Percentiles rank a stretch among this genome's conserved stretches.
Evolutionary conservation across 2,888 invertebrate species (phyloP).

Genomic region (Lasioglossum zephyrum): DNA sequence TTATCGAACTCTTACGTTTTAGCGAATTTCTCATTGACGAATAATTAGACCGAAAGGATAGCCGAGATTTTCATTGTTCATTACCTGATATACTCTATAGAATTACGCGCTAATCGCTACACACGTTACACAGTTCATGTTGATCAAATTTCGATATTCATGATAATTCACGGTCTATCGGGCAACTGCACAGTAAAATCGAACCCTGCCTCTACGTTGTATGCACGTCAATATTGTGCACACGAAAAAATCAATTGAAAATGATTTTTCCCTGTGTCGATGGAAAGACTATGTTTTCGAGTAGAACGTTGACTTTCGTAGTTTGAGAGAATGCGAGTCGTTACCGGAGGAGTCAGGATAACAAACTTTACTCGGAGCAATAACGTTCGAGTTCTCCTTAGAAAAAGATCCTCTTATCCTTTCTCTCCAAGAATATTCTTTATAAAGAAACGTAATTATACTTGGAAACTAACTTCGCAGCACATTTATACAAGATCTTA

Average conservation of each 20-base stretch:
- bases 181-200: background rate
- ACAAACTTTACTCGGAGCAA: background rate
- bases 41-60: background rate
- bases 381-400: background rate
- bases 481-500: background rate
- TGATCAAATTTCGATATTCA: background rate
- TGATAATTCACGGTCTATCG: background rate
- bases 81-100: background rate
- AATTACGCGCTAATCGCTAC: background rate
- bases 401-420: background rate
- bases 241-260: background rate
- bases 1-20: background rate
- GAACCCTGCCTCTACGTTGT: background rate
- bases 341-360: background rate
- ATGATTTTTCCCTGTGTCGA: too few relatives aligned
- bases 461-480: background rate
- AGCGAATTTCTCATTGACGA: background rate
- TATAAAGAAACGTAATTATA: slow-evolving; percentile 7
- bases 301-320: background rate
- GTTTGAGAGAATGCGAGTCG: background rate
- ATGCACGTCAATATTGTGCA: background rate
- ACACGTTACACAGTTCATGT: background rate
- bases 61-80: background rate
- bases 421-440: slow-evolving; percentile 1
- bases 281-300: background rate